These are phyloP conservation scores for Thalassophryne amazonica DNA, from an alignment of 2,797 vertebrate species.

Conservation along the genomic window DNA sequence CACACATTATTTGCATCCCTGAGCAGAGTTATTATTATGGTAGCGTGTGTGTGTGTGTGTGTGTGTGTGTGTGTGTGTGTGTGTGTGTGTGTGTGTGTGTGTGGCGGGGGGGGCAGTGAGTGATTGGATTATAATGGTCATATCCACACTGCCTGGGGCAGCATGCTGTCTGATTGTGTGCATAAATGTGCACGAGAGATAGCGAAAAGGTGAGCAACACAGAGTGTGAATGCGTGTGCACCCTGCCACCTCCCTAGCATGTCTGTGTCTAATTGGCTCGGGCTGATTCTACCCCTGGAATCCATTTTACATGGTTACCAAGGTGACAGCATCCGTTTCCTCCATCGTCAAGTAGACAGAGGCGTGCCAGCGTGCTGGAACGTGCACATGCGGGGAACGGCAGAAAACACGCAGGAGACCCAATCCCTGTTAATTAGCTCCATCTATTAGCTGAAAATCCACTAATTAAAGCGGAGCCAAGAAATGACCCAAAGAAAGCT, in stretches of 20 bases:
- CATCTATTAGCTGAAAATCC: constrained; percentile 76
- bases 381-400: constrained; percentile 10
- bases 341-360: constrained; percentile 48
- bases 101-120: constrained; percentile 29
- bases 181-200: background rate
- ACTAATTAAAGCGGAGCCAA: constrained; percentile 68
- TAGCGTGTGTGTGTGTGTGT: no score
- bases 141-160: constrained; percentile 66
- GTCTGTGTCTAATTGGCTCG: constrained; percentile 70
- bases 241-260: constrained; percentile 63
- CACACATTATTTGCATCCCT: constrained; percentile 80
- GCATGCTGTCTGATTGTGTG: constrained; percentile 51
- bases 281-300: constrained; percentile 70
- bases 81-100: no score
- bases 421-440: constrained; percentile 73
- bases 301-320: constrained; percentile 74
- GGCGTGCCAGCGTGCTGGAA: constrained; percentile 41
- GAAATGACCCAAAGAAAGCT: constrained; percentile 70
- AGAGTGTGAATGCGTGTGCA: constrained; percentile 32
- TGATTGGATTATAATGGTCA: constrained; percentile 74
- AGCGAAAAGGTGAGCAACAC: constrained; percentile 14
- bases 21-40: constrained; percentile 79
- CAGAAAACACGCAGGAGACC: constrained; percentile 45
- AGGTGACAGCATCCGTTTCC: constrained; percentile 72
- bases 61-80: no score